Conservation (phyloP, 2,113 vertebrate genomes). For the Psittacula cyanocephala region DNA sequence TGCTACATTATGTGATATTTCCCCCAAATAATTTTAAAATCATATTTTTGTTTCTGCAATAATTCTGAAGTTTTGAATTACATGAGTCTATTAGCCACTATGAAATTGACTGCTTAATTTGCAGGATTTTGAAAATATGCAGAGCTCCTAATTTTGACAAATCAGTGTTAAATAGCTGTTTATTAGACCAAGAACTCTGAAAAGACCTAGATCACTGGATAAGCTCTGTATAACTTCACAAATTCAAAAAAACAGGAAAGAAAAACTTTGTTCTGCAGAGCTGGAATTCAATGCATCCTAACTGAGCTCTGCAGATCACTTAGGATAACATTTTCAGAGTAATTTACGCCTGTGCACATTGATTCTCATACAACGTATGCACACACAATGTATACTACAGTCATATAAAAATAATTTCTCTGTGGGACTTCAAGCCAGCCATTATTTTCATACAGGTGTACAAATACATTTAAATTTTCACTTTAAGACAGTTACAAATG, state of each 20-base stretch:
- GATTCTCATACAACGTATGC: background rate
- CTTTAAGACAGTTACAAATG: background rate
- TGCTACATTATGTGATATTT: background rate
- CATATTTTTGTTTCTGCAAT: background rate
- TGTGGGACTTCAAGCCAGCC: background rate
- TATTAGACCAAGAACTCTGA: background rate
- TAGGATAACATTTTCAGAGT: background rate
- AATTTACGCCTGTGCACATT: background rate
- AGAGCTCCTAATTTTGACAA: background rate
- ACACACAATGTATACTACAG: background rate
- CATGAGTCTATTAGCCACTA: background rate
- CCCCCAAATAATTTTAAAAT: background rate
- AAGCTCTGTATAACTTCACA: background rate
- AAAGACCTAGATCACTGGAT: background rate
- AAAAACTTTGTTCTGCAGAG: background rate
- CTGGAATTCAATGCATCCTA: background rate
- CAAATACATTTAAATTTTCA: background rate
- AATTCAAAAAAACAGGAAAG: background rate
- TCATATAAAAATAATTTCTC: background rate
- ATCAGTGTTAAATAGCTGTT: background rate
- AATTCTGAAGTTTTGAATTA: background rate
- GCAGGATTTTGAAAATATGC: background rate
- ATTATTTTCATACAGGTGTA: background rate
- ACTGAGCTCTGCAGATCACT: background rate
- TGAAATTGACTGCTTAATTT: background rate